Base-by-base conservation (phyloP, 1,140 invertebrate genomes). In the Panagrolaimus sp. region DNA sequence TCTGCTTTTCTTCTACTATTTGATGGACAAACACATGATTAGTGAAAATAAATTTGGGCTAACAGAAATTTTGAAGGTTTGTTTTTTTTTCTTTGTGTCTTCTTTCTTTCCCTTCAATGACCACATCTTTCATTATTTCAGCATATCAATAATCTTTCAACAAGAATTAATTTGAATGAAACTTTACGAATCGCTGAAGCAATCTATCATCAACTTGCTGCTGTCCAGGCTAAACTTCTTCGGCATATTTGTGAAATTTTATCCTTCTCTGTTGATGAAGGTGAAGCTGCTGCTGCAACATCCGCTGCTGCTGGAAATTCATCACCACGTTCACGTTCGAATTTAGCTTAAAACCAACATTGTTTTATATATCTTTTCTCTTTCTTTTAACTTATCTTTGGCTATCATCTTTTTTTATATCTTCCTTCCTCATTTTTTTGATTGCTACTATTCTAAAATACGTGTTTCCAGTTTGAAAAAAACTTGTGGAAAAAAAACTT, bases 61-160 rank as follows among this genome's bases (percentile, higher is more conserved):
- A 78, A 95, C 91, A 11, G 94, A 96, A 86, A 96, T 97, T 78
- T 85, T 97, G 16, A 96, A 96, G 87, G 91, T 92, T 38, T 2
- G 31, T 38, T 38, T 38, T 38, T 38, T 38, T 2, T 38, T 38
- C 31, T 38, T 4, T 38, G 31, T 38, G 7, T 38, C 7, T 38
- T 38, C 7, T 38, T 38, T 38, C 31, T 38, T 4, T 38, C 31
- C 2, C 2, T 38, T 38, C 2, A 4, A 7, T 2, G 70, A 62
- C 20, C 65, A 20, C 11, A 27, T 13, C n/a, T 8, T 16, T 45
- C 11, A 63, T 51, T 68, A 68, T 88, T 88, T 46, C 85, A 93
- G 90, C 92, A 96, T 82, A 90, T 96, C 66, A 96, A 96, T 84
- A 92, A 95, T 81, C 85, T 96, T 63, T 91, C 91, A 25, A 88